Base-by-base conservation (phyloP, 2,888 invertebrate species). In the Chrysomela aeneicollis region DNA sequence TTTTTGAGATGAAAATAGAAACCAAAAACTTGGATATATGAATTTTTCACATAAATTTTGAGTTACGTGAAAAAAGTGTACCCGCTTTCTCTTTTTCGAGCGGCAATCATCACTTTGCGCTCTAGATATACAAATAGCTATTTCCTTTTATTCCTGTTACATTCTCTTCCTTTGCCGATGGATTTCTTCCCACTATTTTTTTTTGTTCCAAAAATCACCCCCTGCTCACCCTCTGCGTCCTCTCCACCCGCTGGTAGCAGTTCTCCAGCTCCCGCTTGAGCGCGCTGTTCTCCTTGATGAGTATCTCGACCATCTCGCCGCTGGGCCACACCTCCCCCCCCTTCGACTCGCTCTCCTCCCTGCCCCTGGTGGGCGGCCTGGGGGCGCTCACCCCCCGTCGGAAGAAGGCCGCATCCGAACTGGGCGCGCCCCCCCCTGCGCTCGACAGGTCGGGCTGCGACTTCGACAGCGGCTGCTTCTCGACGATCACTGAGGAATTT, bases 391-490 rank as follows among this genome's bases (percentile, higher is more conserved):
- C 81, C 6, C 82, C 82, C 58, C 82, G 70, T 62, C 80, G 73
- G 64, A 81, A 82, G 47, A 77, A 78, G 47, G 69, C 72, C 59
- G 78, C 70, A 73, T 80, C 77, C n/a, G n/a, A n/a, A n/a, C n/a
- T n/a, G 52, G 74, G 55, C 60, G 53, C 63, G n/a, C 52, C 57
- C 2, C 30, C 26, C 30, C 59, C 66, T 4, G 54, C 55, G 82
- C 89, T 89, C 0, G 91, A 90, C 70, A 94, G 84, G 84, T 95
- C 94, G 0, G 94, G 94, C 79, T 94, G 94, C 0, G 94, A 94
- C 75, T 92, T 87, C 4, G 93, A 92, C 65, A 92, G 77, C 64
- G 61, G 89, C 2, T 89, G 81, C 70, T 79, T 89, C 73, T 89
- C 89, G 17, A 59, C 59, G 51, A 67, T 75, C 15, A 71, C 71